Percentiles rank a stretch among this genome's conserved stretches.
Conservation (phyloP, 2,113 vertebrate genomes). For the Tinamus guttatus region DNA sequence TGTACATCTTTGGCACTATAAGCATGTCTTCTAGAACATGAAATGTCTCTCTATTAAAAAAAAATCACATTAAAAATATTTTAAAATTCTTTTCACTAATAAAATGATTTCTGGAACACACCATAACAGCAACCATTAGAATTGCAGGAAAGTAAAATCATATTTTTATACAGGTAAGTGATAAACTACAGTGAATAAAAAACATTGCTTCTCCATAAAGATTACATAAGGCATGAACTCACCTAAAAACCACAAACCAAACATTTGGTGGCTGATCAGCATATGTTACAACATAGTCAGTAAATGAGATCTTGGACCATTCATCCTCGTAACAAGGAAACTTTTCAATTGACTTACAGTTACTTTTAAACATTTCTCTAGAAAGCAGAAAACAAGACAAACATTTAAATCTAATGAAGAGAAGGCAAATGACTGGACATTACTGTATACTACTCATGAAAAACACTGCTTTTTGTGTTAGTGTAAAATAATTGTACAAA, state of each 20-base stretch:
- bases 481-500: not conserved
- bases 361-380: constrained; percentile 87
- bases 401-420: not conserved
- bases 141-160: not conserved
- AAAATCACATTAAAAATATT: not conserved
- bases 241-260: constrained; percentile 94
- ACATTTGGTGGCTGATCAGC: constrained; percentile 75
- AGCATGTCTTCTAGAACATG: constrained; percentile 84
- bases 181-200: not conserved
- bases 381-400: constrained; percentile 28
- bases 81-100: not conserved
- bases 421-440: not conserved
- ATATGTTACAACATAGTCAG: constrained; percentile 83
- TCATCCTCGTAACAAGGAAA: constrained; percentile 89
- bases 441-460: not conserved
- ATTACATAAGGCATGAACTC: not conserved
- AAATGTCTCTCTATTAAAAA: constrained; percentile 87
- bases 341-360: constrained; percentile 68
- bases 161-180: not conserved
- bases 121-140: not conserved
- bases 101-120: not conserved
- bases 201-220: not conserved
- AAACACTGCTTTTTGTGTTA: not conserved
- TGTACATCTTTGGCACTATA: constrained; percentile 84
- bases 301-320: constrained; percentile 79